Conservation (phyloP, 2,888 invertebrate species). For the Lomographa bimaculata region DNA sequence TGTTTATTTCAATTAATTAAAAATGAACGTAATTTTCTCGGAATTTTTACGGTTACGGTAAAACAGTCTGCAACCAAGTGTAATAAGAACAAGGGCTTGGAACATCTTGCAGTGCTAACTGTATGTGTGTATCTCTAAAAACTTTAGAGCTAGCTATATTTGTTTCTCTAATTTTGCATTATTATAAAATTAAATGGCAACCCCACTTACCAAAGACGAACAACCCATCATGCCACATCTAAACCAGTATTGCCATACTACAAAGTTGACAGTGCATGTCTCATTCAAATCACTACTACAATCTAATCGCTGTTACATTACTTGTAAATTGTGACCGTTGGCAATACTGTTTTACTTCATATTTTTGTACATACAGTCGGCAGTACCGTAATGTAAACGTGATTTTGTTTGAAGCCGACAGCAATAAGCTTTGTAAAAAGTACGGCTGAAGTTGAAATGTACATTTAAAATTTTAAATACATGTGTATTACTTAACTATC, state of each 20-base stretch:
- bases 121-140: too few species aligned
- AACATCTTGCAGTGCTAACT: too few species aligned
- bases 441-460: slow-evolving; percentile 29
- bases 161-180: too few species aligned
- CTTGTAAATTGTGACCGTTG: slow-evolving; percentile 43
- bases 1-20: too few species aligned
- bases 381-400: slow-evolving; percentile 46
- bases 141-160: too few species aligned
- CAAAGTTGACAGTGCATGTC: slow-evolving; percentile 44
- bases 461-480: slow-evolving; percentile 19
- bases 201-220: slow-evolving; percentile 26
- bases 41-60: too few species aligned
- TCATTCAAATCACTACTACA: slow-evolving; percentile 50
- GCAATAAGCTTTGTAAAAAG: slow-evolving; percentile 39
- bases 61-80: too few species aligned
- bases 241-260: slow-evolving; percentile 2
- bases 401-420: slow-evolving; percentile 44
- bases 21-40: too few species aligned
- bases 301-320: slow-evolving; percentile 52
- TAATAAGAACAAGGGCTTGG: too few species aligned
- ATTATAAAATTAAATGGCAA: slow-evolving; percentile 9
- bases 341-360: slow-evolving; percentile 46
- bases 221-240: slow-evolving; percentile 11
- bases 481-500: too few species aligned
- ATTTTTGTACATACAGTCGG: slow-evolving; percentile 62